Evolutionary conservation across 2,888 invertebrate genomes (phyloP), one percentile per base, ranked within the genome.

Genomic region (Polia nebulosa): DNA sequence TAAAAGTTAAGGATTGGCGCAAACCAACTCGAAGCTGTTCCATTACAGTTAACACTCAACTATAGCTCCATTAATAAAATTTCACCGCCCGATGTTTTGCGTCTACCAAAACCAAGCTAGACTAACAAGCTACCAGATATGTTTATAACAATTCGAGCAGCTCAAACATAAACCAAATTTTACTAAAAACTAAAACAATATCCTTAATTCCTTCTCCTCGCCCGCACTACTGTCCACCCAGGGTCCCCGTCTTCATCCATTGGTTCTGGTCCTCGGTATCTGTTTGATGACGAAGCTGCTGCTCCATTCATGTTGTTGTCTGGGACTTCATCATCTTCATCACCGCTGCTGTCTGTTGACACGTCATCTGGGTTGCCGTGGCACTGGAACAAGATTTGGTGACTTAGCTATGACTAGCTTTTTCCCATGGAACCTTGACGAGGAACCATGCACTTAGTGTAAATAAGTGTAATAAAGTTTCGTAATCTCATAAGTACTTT

Each of bases 171-270:
- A 68, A 55, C 11, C 41, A 69, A 27, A 60, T 56, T 57, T n/a
- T 11, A 55, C 68, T 65, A 72, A 52, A 47, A 53, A 60, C n/a
- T 41, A 62, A 52, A n/a, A 71, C 25, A n/a, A 62, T 63, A 53
- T 36, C 52, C 80, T 90, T 91, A 96, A 93, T 96, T 95, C 93
- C 94, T 94, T 87, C 96, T 95, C 78, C 94, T 91, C 13, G 95
- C 91, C 80, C 95, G 93, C 0, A 97, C 97, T 60, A 96, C 96
- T 17, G 97, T 97, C 97, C 97, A 97, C n/a, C 97, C 97, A 0
- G 96, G 96, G 80, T 97, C 97, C 0, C 94, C 94, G 72, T 96
- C 95, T 76, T 95, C 95, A 25, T 96, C 95, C 91, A 94, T 93
- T 0, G 93, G 92, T 80, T 94, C 93, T 13, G 89, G 85, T 2